Evolutionary conservation across 2,797 vertebrate species (phyloP).

Genomic region (Buceros bicornis): DNA sequence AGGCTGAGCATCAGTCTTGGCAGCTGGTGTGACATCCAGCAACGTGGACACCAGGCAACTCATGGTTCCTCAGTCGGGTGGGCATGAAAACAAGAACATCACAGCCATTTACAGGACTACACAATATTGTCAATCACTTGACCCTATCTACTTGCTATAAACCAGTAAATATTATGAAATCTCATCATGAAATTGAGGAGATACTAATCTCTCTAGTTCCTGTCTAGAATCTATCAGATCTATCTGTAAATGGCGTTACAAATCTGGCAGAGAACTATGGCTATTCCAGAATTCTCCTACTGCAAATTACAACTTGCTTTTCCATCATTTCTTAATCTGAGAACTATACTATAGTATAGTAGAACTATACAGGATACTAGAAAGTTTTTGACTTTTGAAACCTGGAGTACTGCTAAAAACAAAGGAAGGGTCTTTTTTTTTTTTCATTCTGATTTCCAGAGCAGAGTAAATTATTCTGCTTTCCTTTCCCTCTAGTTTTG

Average conservation of each 20-base stretch:
- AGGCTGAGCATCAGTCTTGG: conserved; percentile 36
- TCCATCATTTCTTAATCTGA: not conserved
- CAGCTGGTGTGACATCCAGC: not conserved
- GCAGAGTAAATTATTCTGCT: not conserved
- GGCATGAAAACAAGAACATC: not conserved
- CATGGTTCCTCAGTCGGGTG: not conserved
- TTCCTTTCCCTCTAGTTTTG: accelerated
- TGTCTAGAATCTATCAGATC: not conserved
- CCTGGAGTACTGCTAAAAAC: not conserved
- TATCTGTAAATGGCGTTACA: not conserved
- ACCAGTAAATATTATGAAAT: not conserved
- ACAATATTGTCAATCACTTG: not conserved
- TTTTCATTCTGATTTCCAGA: not conserved
- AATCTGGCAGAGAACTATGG: not conserved
- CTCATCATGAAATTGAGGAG: not conserved
- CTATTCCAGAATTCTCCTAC: not conserved
- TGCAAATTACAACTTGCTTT: not conserved
- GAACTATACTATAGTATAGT: too few species aligned
- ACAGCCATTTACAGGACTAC: not conserved
- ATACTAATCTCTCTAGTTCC: not conserved
- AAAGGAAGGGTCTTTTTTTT: accelerated
- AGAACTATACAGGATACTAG: too few species aligned
- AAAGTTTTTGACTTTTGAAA: not conserved
- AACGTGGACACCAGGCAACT: not conserved
- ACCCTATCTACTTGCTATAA: not conserved